A percentile compares a stretch with the other conserved stretches of the same genome.
These are phyloP conservation scores for Lepidurus couesii DNA, from an alignment of 1,140 invertebrate genomes.

Conservation along the genomic window DNA sequence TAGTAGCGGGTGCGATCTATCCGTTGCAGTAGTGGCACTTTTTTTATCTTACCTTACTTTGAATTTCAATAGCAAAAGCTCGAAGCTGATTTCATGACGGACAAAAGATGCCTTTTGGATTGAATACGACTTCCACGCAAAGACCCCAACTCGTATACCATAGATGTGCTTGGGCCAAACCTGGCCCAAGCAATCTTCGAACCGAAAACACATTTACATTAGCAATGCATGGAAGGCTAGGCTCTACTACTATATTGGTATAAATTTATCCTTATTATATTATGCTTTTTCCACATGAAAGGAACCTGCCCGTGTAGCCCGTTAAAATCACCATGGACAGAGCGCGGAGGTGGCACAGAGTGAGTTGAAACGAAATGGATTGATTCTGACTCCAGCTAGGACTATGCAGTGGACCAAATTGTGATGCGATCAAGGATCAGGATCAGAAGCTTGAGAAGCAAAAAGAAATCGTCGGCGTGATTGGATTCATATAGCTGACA, in stretches of 20 bases:
- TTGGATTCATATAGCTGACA: background rate
- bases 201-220: background rate
- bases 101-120: background rate
- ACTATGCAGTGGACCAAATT: slow-evolving; percentile 3
- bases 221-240: background rate
- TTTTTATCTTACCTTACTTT: background rate
- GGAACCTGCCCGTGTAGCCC: background rate
- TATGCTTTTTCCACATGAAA: background rate
- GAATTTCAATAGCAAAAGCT: background rate
- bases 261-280: background rate
- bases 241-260: background rate
- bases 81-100: background rate
- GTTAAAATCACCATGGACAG: background rate
- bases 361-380: background rate
- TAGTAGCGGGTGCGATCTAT: background rate
- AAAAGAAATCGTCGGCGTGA: background rate
- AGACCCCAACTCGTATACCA: background rate
- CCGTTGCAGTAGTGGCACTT: background rate
- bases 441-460: background rate
- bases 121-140: background rate
- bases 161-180: too few relatives aligned
- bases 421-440: slow-evolving; percentile 2
- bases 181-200: background rate
- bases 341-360: background rate
- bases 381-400: background rate